Evolutionary conservation across 2,888 invertebrate genomes (phyloP), one percentile per base, ranked within the genome.

Genomic region (Loripinus fragilis): DNA sequence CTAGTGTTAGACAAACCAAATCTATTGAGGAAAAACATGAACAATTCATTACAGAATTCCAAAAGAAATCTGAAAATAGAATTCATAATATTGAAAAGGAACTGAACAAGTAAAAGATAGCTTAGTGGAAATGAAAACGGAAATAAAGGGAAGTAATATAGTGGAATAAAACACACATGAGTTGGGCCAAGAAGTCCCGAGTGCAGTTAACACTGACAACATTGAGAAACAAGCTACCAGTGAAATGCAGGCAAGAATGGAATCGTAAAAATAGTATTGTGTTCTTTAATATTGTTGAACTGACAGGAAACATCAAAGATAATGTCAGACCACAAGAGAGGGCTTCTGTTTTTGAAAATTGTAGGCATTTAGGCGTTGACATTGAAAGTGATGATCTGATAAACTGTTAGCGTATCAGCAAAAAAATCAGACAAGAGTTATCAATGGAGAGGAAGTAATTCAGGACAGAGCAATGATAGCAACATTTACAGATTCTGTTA

Each of bases 31-130:
- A 68, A 7, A 38, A 45, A 23, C 45, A 45, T 42, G 23, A 25
- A n/a, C 30, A 68, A 7, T 68, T 68, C 45, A n/a, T 68, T 7
- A 45, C 45, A 25, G 68, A 68, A n/a, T 68, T 68, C 45, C 30
- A 48, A 48, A 38, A 68, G 30, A 68, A 3, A 45, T 23, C 45
- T 23, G 42, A 68, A 8, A 15, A 1, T 7, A 25, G 68, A 15
- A 68, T 68, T 42, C 12, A 8, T n/a, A 64, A 3, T 15, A 64
- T 64, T 8, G 64, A 64, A 30, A 30, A 25, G 15, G 25, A 64
- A 8, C 7, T 64, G 8, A 64, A 3, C 3, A 7, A 3, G n/a
- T 64, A 3, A 64, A 64, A 33, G 64, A 17, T 15, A 64, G 64
- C 28, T 17, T 64, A n/a, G 15, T 7, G 10, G 8, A 23, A 12